Evolutionary conservation across 2,888 invertebrate genomes (phyloP).

Genomic region (Syrphus vitripennis): DNA sequence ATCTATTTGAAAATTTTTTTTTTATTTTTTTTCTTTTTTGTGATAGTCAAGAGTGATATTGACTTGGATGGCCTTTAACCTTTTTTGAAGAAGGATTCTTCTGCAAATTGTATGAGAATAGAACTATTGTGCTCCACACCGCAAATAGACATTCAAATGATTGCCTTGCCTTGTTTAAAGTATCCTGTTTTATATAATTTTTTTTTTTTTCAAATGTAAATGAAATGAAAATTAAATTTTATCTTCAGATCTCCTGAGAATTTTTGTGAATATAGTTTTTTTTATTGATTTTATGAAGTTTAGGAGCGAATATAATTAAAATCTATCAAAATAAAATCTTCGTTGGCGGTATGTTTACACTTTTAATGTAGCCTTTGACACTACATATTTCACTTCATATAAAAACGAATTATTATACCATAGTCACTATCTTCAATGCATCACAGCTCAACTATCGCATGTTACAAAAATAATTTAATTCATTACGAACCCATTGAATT

Average conservation of each 20-base stretch:
- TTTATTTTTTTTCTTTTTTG: too few species aligned
- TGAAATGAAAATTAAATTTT: too few species aligned
- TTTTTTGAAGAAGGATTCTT: background rate
- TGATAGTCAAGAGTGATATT: background rate
- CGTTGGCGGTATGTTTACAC: background rate
- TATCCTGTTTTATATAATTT: too few species aligned
- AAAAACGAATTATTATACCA: background rate
- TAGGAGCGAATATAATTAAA: background rate
- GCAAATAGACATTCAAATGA: background rate
- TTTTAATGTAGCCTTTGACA: background rate
- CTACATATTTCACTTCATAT: background rate
- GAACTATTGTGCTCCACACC: background rate
- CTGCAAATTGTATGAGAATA: background rate
- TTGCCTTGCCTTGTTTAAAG: background rate
- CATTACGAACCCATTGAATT: constrained; percentile 30
- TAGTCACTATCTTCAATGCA: constrained; percentile 29
- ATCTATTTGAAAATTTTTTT: background rate
- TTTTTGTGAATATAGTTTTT: too few species aligned
- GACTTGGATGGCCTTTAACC: background rate
- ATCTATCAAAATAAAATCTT: background rate
- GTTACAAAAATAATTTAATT: constrained; percentile 33
- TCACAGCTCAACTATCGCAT: background rate
- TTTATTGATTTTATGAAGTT: too few species aligned
- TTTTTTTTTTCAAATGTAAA: too few species aligned
- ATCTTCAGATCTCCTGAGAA: too few species aligned